phyloP scores from a whole-genome alignment of 2,888 invertebrate species.

The Orthonevra nobilis region DNA sequence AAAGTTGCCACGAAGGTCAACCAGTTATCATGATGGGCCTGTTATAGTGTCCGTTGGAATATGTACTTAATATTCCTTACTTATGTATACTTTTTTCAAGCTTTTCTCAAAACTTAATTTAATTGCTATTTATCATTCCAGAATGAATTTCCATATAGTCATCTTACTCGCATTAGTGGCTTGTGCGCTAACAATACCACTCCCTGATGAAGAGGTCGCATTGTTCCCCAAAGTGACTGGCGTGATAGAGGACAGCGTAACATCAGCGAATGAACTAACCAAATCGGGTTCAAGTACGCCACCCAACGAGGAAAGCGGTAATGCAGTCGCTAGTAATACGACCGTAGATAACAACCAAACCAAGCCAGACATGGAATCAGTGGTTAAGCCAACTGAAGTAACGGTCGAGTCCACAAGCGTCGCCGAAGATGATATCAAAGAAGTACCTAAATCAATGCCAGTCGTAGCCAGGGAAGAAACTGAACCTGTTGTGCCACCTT shows the following conservation, averaged over 20 bases:
- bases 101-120: no score
- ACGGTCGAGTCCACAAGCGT: conserved; percentile 55
- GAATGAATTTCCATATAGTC: conserved; percentile 78
- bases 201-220: conserved; percentile 77
- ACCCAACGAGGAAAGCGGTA: conserved; percentile 7
- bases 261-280: conserved; percentile 69
- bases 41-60: no score
- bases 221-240: conserved; percentile 72
- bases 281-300: conserved; percentile 69
- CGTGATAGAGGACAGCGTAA: conserved; percentile 66
- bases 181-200: conserved; percentile 75
- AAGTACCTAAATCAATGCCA: conserved; percentile 71
- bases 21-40: no score
- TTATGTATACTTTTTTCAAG: no score
- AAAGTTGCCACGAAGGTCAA: no score
- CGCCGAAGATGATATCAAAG: conserved; percentile 54
- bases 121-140: conserved; percentile 69
- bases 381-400: conserved; percentile 72
- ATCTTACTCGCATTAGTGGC: conserved; percentile 75
- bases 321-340: conserved; percentile 8
- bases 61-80: no score
- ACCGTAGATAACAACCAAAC: conserved; percentile 30
- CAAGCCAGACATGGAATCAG: no score
- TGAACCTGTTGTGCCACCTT: conserved; percentile 47
- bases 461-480: conserved; percentile 73